phyloP scores from a whole-genome alignment of 1,140 invertebrate genomes.

The Brachystomella parvula region DNA sequence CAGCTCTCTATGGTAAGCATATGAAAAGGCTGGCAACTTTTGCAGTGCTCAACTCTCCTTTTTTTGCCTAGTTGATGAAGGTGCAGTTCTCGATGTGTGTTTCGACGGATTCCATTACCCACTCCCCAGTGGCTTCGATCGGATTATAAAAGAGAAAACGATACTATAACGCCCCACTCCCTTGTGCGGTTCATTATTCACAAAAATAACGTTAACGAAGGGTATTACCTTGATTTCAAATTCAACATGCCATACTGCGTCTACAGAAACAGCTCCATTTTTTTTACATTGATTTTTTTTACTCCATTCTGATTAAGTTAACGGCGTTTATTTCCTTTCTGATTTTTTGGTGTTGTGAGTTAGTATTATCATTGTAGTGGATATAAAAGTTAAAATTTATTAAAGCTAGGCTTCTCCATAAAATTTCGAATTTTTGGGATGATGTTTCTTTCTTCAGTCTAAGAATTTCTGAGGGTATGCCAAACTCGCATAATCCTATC shows the following conservation, averaged over 20 bases:
- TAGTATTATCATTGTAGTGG: neutral
- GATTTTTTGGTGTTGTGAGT: neutral
- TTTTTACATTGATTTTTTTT: constrained; percentile 7
- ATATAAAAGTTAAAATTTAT: neutral
- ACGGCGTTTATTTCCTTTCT: too few relatives aligned
- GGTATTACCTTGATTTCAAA: too few relatives aligned
- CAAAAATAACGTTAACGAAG: too few relatives aligned
- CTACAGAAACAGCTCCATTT: neutral
- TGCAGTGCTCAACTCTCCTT: neutral
- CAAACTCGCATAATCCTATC: constrained; percentile 28
- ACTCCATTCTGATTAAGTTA: too few relatives aligned
- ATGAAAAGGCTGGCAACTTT: neutral
- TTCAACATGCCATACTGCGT: neutral
- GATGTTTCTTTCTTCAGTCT: neutral
- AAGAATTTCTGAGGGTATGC: constrained; percentile 24
- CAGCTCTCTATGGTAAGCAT: constrained; percentile 78
- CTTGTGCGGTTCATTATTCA: neutral
- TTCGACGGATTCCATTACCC: constrained; percentile 78
- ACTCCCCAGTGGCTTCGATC: constrained; percentile 82
- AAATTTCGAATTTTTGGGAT: neutral
- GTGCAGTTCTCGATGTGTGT: constrained; percentile 90
- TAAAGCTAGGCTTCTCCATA: neutral
- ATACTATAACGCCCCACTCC: constrained; percentile 58
- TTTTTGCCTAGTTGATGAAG: constrained; percentile 80
- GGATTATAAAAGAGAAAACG: constrained; percentile 95